phyloP scores from a whole-genome alignment of 2,113 vertebrate genomes.

The Daubentonia madagascariensis region DNA sequence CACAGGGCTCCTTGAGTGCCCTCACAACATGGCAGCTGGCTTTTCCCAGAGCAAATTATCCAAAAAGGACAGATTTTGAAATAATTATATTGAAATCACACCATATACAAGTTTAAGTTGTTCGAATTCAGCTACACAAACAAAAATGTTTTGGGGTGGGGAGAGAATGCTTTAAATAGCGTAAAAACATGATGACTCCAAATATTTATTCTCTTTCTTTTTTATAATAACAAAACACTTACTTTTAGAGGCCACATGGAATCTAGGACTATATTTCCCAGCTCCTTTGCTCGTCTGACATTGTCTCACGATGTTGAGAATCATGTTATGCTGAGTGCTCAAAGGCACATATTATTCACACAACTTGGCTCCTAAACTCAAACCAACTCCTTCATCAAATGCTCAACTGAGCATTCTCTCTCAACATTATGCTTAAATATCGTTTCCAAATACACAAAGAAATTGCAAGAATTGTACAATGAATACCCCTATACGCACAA shows the following conservation, averaged over 20 bases:
- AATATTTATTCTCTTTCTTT: not conserved
- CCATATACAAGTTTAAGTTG: not conserved
- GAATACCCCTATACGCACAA: not conserved
- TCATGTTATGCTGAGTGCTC: not conserved
- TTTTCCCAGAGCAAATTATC: not conserved
- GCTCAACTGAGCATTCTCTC: not conserved
- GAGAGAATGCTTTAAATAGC: not conserved
- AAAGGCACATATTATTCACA: not conserved
- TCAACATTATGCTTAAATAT: not conserved
- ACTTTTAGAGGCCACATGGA: not conserved
- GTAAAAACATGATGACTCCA: not conserved
- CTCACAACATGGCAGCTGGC: not conserved
- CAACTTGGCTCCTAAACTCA: not conserved
- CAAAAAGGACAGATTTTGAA: not conserved
- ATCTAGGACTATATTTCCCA: not conserved
- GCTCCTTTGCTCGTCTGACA: not conserved
- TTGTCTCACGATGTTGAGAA: not conserved
- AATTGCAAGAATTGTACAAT: not conserved
- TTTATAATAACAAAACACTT: not conserved
- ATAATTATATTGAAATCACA: not conserved
- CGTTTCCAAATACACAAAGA: not conserved
- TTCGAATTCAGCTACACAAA: not conserved
- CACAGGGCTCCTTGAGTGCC: not conserved
- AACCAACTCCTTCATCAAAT: not conserved
- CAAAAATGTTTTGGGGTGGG: not conserved